Evolutionary conservation across 2,797 vertebrate species (phyloP), one percentile per base, ranked within the genome.

Genomic region (Cirrhinus molitorella): DNA sequence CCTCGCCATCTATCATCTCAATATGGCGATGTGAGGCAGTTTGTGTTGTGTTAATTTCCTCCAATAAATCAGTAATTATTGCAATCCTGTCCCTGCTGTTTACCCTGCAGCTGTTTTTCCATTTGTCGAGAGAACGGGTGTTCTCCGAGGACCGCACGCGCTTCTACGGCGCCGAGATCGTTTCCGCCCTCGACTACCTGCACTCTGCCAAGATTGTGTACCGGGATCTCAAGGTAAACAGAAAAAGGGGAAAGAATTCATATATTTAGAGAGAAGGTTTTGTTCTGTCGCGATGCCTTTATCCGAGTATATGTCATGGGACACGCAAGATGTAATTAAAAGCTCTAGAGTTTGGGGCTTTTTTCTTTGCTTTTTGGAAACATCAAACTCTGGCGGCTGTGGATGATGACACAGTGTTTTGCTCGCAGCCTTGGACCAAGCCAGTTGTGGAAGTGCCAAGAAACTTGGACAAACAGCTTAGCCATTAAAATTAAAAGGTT

Each of bases 61-160:
- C 96, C 96, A 97, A 98, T 99, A 99, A 99, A 98, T 99, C 97
- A 97, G 98, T 99, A 98, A 99, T 99, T 98, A 99, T 99, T 98
- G 98, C 97, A 97, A 95, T 95, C 95, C 97, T 96, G 96, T 98
- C 97, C 97, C 97, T 96, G 97, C 97, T 96, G 95, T 97, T 96
- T 96, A 96, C 96, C 96, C 96, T 94, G 96, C 98, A 99, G 98
- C 98, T 99, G 98, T 99, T 99, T 98, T 99, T 98, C 97, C 98
- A 99, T 98, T 98, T 99, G 97, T 99, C 97, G 95, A 98, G 98
- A 98, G 98, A 99, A 94, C 95, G 97, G 88, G 96, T 99, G 96
- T 99, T 98, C 96, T 99, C 98, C 25, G 97, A 99, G 96, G 98
- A 99, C 93, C 97, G 97, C 94, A 99, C 97, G 87, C 96, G 97